Conservation (phyloP, 2,888 invertebrate species). For the Anarsia innoxiella region DNA sequence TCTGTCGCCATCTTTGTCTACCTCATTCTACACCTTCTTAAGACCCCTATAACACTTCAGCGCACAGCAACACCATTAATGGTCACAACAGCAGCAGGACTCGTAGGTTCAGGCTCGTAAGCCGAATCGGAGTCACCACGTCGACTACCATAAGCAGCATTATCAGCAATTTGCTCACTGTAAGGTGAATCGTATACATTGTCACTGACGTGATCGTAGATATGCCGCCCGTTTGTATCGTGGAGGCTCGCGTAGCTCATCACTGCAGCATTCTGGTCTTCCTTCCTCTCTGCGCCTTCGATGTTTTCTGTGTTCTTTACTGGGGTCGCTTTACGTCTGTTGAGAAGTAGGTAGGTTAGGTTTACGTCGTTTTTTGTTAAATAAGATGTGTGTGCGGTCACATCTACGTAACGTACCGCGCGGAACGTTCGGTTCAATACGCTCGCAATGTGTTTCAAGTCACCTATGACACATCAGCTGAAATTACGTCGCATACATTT, state of each 20-base stretch:
- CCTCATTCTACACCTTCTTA: no score
- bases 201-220: constrained; percentile 75
- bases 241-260: constrained; percentile 92
- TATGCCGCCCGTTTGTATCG: constrained; percentile 75
- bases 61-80: constrained; percentile 93
- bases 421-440: no score
- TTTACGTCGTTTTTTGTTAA: no score
- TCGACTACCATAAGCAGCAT: constrained; percentile 58
- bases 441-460: no score
- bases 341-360: no score
- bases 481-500: no score
- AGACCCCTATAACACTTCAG: constrained; percentile 68
- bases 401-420: no score
- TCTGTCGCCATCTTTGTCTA: no score
- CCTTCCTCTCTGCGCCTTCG: constrained; percentile 89
- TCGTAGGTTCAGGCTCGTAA: constrained; percentile 82
- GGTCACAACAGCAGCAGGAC: constrained; percentile 79
- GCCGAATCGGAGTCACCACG: constrained; percentile 65
- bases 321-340: constrained; percentile 87
- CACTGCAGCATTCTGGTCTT: constrained; percentile 89
- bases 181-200: constrained; percentile 86
- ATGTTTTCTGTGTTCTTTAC: constrained; percentile 93
- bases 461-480: no score
- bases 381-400: no score
- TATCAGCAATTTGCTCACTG: constrained; percentile 72